phyloP scores from a whole-genome alignment of 1,140 invertebrate genomes.

The Drosophila equinoxialis region DNA sequence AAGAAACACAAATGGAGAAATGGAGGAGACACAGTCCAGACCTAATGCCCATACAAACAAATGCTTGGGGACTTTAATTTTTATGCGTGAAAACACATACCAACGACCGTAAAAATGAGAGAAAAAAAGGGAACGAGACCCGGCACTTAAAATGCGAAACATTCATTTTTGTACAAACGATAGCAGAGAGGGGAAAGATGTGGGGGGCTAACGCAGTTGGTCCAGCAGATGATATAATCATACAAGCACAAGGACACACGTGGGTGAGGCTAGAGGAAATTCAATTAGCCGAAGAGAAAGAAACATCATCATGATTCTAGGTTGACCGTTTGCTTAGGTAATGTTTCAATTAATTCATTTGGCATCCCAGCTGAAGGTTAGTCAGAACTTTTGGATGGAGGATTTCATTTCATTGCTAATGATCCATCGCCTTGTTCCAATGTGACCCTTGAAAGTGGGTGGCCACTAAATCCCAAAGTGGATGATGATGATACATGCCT shows the following conservation, averaged over 20 bases:
- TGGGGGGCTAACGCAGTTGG: background rate
- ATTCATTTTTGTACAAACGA: slow-evolving; percentile 69
- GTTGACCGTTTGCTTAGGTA: slow-evolving; percentile 74
- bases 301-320: slow-evolving; percentile 31
- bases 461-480: slow-evolving; percentile 27
- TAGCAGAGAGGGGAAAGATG: background rate
- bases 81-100: slow-evolving; percentile 76
- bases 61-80: slow-evolving; percentile 71
- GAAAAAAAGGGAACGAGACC: slow-evolving; percentile 36
- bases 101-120: slow-evolving; percentile 37
- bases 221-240: background rate
- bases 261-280: slow-evolving; percentile 61
- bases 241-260: slow-evolving; percentile 56
- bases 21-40: too few relatives aligned
- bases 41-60: slow-evolving; percentile 43
- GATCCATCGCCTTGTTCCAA: slow-evolving; percentile 32
- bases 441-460: slow-evolving; percentile 19
- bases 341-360: slow-evolving; percentile 80
- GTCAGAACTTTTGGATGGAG: background rate
- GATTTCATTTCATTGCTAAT: slow-evolving; percentile 47
- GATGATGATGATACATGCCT: slow-evolving; percentile 45
- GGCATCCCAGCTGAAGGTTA: slow-evolving; percentile 29
- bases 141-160: slow-evolving; percentile 77
- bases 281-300: slow-evolving; percentile 66
- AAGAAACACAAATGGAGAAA: background rate